These are phyloP conservation scores for Hypothenemus hampei DNA, from an alignment of 1,140 invertebrate genomes.

Conservation along the genomic window DNA sequence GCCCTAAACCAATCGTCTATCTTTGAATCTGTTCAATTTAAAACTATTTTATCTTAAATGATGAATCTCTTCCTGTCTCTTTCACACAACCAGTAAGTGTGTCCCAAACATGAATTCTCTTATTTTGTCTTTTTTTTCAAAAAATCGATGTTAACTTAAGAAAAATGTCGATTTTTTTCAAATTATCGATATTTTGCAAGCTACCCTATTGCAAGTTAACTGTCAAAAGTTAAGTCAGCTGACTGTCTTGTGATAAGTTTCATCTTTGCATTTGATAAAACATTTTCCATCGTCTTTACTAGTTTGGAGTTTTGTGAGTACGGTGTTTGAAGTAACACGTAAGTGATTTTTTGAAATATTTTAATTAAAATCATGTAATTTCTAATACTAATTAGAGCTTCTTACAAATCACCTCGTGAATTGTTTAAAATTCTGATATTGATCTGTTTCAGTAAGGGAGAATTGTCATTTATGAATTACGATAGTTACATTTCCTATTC, in stretches of 20 bases:
- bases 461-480: slow-evolving; percentile 6
- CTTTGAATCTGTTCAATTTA: too few species aligned
- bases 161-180: too few species aligned
- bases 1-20: too few species aligned
- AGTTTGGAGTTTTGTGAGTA: slow-evolving; percentile 37
- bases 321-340: slow-evolving; percentile 31
- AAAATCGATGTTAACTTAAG: too few species aligned
- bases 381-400: not conserved
- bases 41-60: too few species aligned
- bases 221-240: slow-evolving; percentile 34
- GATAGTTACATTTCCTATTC: not conserved
- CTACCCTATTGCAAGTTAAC: not conserved
- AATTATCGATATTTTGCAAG: too few species aligned
- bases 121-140: too few species aligned
- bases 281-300: slow-evolving; percentile 26
- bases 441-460: slow-evolving; percentile 1
- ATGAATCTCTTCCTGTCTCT: too few species aligned
- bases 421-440: slow-evolving; percentile 6
- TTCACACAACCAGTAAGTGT: too few species aligned
- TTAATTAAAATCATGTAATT: not conserved
- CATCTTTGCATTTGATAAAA: slow-evolving; percentile 1
- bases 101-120: too few species aligned
- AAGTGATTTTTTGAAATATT: slow-evolving; percentile 24
- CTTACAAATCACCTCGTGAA: not conserved
- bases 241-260: slow-evolving; percentile 39